Conservation (phyloP, 2,888 invertebrate species). For the Lasioglossum villosulum region DNA sequence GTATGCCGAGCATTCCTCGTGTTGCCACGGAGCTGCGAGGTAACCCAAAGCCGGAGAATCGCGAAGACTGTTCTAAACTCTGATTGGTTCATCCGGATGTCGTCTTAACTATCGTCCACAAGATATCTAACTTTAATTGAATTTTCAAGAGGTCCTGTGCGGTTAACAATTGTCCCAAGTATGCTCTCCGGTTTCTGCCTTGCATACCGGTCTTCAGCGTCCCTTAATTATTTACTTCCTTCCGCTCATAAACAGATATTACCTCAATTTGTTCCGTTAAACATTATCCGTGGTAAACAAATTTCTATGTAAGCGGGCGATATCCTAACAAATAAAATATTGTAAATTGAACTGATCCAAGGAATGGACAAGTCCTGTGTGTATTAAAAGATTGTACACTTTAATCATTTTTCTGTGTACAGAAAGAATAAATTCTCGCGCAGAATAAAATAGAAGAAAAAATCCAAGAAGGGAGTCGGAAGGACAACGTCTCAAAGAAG, state of each 20-base stretch:
- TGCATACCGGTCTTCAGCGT: background rate
- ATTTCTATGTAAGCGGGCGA: background rate
- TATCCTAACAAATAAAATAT: background rate
- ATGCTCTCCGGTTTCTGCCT: background rate
- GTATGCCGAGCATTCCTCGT: background rate
- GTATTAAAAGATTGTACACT: background rate
- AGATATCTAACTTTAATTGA: conserved; percentile 11
- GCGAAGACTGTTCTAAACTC: conserved; percentile 10
- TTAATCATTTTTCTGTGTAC: too few relatives aligned
- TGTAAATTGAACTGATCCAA: background rate
- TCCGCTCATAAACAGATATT: background rate
- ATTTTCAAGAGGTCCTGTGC: background rate
- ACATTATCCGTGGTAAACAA: background rate
- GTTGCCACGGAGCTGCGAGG: background rate
- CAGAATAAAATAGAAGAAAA: background rate
- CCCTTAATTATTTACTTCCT: background rate
- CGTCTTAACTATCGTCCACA: conserved; percentile 2
- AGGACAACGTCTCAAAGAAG: conserved; percentile 8
- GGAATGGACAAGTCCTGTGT: background rate
- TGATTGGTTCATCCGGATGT: conserved; percentile 14
- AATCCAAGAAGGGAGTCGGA: background rate
- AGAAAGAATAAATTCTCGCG: background rate
- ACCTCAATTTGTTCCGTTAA: background rate
- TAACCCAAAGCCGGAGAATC: background rate
- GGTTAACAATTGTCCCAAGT: background rate